These are phyloP conservation scores for Caenorhabditis panamensis DNA, from an alignment of 2,888 invertebrate species.

Conservation along the genomic window DNA sequence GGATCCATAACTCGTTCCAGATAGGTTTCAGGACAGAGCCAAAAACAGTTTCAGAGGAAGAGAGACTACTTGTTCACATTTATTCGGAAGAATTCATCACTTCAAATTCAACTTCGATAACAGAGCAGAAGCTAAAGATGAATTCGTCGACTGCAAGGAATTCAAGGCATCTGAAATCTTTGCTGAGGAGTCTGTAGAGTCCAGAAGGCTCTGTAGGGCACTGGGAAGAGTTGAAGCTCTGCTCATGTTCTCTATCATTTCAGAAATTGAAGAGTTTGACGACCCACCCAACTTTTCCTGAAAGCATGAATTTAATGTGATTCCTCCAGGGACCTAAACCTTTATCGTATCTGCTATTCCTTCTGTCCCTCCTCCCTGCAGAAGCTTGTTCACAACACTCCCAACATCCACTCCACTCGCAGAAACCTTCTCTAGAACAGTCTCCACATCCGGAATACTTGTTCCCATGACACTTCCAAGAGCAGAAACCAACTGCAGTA, in stretches of 20 bases:
- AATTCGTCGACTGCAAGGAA: background rate
- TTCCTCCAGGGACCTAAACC: too few relatives aligned
- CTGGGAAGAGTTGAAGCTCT: background rate
- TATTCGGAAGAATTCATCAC: background rate
- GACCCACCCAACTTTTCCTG: background rate
- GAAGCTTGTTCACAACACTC: too few relatives aligned
- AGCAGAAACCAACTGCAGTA: background rate
- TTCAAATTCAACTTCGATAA: slow-evolving; percentile 1
- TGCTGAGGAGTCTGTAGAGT: slow-evolving; percentile 2
- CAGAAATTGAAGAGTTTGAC: background rate
- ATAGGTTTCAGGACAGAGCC: too few relatives aligned
- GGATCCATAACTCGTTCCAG: too few relatives aligned
- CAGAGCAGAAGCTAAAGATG: background rate
- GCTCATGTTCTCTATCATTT: background rate
- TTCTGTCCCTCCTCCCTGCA: too few relatives aligned
- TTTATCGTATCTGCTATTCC: too few relatives aligned
- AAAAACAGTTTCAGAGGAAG: too few relatives aligned
- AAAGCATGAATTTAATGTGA: background rate
- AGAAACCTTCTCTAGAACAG: background rate
- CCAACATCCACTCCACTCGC: too few relatives aligned
- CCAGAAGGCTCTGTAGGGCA: background rate
- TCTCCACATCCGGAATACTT: background rate
- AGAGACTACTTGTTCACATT: too few relatives aligned
- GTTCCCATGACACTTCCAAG: background rate
- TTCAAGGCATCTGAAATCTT: background rate